Evolutionary conservation across 2,888 invertebrate species (phyloP).

Genomic region (Napeogenes inachia): DNA sequence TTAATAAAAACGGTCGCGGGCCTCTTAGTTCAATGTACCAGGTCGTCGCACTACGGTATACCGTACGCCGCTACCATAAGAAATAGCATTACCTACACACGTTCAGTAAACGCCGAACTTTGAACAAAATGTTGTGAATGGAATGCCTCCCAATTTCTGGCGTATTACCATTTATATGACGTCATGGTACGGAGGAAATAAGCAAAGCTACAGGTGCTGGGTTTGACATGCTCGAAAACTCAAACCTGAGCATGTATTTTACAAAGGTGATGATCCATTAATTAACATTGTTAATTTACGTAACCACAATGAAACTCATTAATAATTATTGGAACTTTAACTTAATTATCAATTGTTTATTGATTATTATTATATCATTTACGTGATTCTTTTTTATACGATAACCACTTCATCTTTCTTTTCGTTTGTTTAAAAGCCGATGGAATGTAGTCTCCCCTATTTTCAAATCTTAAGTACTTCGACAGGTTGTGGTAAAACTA

Average conservation of each 20-base stretch:
- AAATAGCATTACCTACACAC: constrained; percentile 60
- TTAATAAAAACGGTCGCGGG: constrained; percentile 57
- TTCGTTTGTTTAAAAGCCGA: neutral
- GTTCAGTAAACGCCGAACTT: constrained; percentile 43
- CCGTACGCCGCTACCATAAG: constrained; percentile 68
- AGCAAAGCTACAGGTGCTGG: constrained; percentile 67
- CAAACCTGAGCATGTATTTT: constrained; percentile 29
- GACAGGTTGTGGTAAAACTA: neutral
- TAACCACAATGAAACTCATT: too few relatives aligned
- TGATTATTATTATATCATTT: too few relatives aligned
- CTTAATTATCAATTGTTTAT: too few relatives aligned
- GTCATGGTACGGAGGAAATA: constrained; percentile 61
- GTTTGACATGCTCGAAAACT: constrained; percentile 44
- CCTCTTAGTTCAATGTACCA: constrained; percentile 68
- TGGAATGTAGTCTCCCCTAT: constrained; percentile 7
- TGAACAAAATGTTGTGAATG: constrained; percentile 23
- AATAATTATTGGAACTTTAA: too few relatives aligned
- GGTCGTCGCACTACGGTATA: constrained; percentile 69
- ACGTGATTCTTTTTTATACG: too few relatives aligned
- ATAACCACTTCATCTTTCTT: neutral
- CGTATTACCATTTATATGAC: constrained; percentile 59
- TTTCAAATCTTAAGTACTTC: constrained; percentile 4
- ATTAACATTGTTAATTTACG: too few relatives aligned
- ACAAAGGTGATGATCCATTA: too few relatives aligned
- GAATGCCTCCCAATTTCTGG: constrained; percentile 33